These are phyloP conservation scores for Cheirogaleus medius DNA, from an alignment of 2,113 vertebrate species.

Conservation along the genomic window DNA sequence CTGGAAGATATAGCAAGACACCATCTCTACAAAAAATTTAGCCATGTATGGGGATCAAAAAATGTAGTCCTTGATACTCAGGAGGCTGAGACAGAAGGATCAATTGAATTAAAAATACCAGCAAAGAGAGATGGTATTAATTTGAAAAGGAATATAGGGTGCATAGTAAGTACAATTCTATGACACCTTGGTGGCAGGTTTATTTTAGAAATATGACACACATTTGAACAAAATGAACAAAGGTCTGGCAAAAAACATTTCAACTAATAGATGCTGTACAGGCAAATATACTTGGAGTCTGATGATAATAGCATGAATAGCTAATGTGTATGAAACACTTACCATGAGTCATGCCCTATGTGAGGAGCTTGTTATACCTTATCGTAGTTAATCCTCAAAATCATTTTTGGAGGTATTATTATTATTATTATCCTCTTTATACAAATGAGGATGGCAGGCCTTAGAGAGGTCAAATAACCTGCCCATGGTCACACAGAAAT, in stretches of 20 bases:
- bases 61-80: too few relatives aligned
- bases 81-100: background rate
- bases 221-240: background rate
- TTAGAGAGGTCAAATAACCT: background rate
- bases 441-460: background rate
- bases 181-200: background rate
- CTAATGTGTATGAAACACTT: background rate
- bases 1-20: too few relatives aligned
- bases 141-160: background rate
- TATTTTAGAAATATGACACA: background rate
- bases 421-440: background rate
- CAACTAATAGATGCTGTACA: background rate
- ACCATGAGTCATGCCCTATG: fast-evolving
- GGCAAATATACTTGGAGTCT: background rate
- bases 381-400: background rate
- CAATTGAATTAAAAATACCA: background rate
- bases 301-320: background rate
- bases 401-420: background rate
- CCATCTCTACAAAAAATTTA: too few relatives aligned
- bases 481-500: background rate
- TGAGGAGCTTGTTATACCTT: background rate
- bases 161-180: background rate
- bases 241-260: background rate
- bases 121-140: background rate
- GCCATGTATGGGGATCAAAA: too few relatives aligned